Conservation (phyloP, 2,888 invertebrate species). For the Lobophora halterata region DNA sequence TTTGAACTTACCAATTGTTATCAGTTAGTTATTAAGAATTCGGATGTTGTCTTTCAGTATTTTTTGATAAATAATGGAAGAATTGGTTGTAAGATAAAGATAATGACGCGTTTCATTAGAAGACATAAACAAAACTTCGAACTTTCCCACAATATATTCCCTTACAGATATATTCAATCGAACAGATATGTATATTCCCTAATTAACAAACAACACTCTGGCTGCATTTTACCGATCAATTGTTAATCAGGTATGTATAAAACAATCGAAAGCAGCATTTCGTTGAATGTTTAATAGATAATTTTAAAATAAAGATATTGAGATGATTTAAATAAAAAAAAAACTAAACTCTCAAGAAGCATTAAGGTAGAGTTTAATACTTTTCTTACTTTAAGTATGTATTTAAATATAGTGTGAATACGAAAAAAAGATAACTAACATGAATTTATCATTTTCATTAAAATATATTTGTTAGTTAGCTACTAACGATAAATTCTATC, state of each 20-base stretch:
- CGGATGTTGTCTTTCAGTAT: conserved; percentile 14
- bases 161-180: no score
- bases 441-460: conserved; percentile 12
- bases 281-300: no score
- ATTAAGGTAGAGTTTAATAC: no score
- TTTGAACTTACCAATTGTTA: conserved; percentile 14
- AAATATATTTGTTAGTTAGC: conserved; percentile 25
- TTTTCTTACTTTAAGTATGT: conserved; percentile 2
- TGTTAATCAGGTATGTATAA: no score
- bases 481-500: conserved; percentile 29
- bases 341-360: no score
- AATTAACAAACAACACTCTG: no score
- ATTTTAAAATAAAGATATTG: no score
- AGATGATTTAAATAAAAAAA: no score
- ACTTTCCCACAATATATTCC: no score
- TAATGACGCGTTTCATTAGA: conserved; percentile 5
- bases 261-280: no score
- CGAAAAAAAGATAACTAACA: conserved; percentile 4
- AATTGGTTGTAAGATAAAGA: conserved; percentile 11
- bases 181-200: no score
- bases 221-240: no score
- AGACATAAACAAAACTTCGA: conserved; percentile 1
- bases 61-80: conserved; percentile 18
- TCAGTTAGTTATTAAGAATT: conserved; percentile 14
- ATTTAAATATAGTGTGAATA: neutral